Base-by-base conservation (phyloP, 2,797 vertebrate species). In the Acridotheres tristis region DNA sequence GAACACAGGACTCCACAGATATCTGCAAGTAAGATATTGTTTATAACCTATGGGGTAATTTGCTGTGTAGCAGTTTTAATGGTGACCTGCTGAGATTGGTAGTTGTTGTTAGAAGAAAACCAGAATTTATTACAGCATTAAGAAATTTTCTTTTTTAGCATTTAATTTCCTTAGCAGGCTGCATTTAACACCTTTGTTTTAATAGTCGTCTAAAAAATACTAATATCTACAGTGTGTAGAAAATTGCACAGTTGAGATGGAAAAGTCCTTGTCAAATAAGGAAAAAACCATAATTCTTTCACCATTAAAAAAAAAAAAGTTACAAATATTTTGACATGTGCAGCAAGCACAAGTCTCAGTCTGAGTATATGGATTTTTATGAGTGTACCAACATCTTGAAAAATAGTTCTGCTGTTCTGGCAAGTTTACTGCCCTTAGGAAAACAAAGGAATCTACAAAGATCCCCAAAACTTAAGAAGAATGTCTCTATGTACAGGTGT, bases 1-100 rank as follows among this genome's bases (percentile, higher is more conserved):
- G 99, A 97, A 99, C 99, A 1, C 99, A 99, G 97, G 99, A 99
- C 97, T 99, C 99, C 90, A 99, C 99, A 74, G 99, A 99, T 93
- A 98, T 99, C 97, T 99, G 99, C 99, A 99, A 99, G 98, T 98
- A 98, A 98, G 98, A 96, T 77, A 91, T 17, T 80, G 57, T 77
- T 94, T 73, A 80, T 76, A 59, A 63, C 50, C 85, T 79, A n/a
- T 0, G 4, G 57, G 38, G 21, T 32, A 88, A 50, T 75, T 65
- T 93, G 69, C n/a, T 74, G 20, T 47, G 38, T 90, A 89, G 19
- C 10, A 75, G 38, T 75, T 72, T 80, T 43, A 77, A 30, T 40
- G 34, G 27, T 75, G 34, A 74, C 53, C 22, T 83, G 62, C 42
- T 63, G 72, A 66, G 88, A 88, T 79, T 32, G 11, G 14, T 62